Evolutionary conservation across 2,113 vertebrate genomes (phyloP), one percentile per base, ranked within the genome.

Genomic region (Rhabdomys dilectus): DNA sequence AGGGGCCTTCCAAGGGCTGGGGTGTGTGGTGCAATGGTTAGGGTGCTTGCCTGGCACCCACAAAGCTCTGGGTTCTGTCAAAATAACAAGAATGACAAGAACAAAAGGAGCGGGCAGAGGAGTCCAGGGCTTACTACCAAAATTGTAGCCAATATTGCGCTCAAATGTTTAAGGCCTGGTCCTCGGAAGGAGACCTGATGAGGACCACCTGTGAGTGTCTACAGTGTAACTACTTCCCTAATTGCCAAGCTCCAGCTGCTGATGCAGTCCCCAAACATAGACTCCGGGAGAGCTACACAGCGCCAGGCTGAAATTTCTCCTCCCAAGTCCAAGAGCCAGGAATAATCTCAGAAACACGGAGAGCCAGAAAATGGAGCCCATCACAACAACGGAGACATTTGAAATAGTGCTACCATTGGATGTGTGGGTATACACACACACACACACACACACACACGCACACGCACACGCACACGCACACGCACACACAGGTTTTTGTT

Each of bases 381-480:
- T 34, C 19, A 39, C 29, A 94, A 42, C 39, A 60, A 95, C 34
- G 24, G 62, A 96, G 42, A 34, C 31, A 56, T 89, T 77, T 95
- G 88, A n/a, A 91, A 7, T 42, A 68, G 87, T 78, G 60, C 53
- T 87, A 80, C 42, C 68, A 89, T 91, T 58, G 19, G 85, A 73
- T 94, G 42, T 24, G 21, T 45, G 76, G 42, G 73, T 39, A 66
- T 10, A 12, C 29, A 13, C 64, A 3, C 29, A 5, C 9, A 4
- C 64, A 5, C 64, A 5, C 29, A 31, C 64, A 66, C 66, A 68
- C 31, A 68, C 31, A 31, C 29, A 31, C 24, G 12, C 64, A 34
- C 12, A 31, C 29, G 34, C 29, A 15, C 12, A 68, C 64, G 22
- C 21, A 2, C 6, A 8, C 19, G 19, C 19, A 21, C 4, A 1